Evolutionary conservation across 2,797 vertebrate species (phyloP).

Genomic region (Melanotaenia maccullochi): DNA sequence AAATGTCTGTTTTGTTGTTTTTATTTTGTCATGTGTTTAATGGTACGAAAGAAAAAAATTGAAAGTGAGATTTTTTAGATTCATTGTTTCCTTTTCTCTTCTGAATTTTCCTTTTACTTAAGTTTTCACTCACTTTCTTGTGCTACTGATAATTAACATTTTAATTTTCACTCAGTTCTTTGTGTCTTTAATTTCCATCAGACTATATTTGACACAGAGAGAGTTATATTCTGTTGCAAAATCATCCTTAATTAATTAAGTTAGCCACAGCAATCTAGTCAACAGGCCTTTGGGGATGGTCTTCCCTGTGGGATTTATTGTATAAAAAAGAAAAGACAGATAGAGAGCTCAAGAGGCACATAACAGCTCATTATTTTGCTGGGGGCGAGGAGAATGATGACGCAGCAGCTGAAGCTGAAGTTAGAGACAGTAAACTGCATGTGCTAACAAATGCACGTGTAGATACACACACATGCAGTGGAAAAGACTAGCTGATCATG

Average conservation of each 20-base stretch:
- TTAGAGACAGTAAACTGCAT: slow-evolving; percentile 15
- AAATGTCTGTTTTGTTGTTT: slow-evolving; percentile 6
- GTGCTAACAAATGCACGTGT: slow-evolving; percentile 26
- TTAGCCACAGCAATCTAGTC: slow-evolving; percentile 22
- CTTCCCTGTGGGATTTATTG: slow-evolving; percentile 36
- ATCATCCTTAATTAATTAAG: slow-evolving; percentile 34
- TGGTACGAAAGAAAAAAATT: not conserved
- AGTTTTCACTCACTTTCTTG: slow-evolving; percentile 23
- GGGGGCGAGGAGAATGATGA: slow-evolving; percentile 39
- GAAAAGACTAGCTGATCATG: slow-evolving; percentile 17
- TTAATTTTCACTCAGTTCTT: not conserved
- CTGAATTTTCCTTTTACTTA: slow-evolving; percentile 16
- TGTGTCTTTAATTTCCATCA: not conserved
- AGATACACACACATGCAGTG: slow-evolving; percentile 12
- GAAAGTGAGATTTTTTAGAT: slow-evolving; percentile 19
- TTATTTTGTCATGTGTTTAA: slow-evolving; percentile 1
- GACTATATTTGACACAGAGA: slow-evolving; percentile 6
- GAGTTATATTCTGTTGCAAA: slow-evolving; percentile 30
- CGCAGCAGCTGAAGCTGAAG: slow-evolving; percentile 29
- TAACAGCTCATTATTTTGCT: slow-evolving; percentile 55
- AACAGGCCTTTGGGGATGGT: slow-evolving; percentile 26
- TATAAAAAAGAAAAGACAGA: slow-evolving; percentile 3
- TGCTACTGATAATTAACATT: slow-evolving; percentile 25
- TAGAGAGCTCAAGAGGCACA: slow-evolving; percentile 26
- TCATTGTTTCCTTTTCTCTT: slow-evolving; percentile 19